phyloP scores from a whole-genome alignment of 2,888 invertebrate genomes.

The Auanema sp. region DNA sequence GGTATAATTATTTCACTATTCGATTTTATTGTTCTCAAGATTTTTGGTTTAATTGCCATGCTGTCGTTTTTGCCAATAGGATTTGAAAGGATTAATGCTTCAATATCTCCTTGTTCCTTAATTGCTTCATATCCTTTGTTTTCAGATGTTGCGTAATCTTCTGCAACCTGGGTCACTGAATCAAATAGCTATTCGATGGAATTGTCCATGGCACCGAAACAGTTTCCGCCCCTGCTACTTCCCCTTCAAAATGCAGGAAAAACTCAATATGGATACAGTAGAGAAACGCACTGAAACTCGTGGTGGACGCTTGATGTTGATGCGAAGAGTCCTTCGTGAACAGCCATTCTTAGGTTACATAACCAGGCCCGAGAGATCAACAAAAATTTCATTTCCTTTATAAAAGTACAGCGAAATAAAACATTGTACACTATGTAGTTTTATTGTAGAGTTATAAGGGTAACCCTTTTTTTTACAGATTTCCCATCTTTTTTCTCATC shows the following conservation, averaged over 20 bases:
- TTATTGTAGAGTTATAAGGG: no score
- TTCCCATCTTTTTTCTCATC: no score
- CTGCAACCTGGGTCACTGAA: constrained; percentile 20
- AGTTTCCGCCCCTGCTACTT: constrained; percentile 57
- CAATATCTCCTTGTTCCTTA: no score
- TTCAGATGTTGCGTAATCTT: constrained; percentile 18
- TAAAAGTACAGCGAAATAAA: constrained; percentile 16
- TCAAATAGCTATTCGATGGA: constrained; percentile 47
- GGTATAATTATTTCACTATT: no score
- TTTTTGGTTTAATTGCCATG: constrained; percentile 1
- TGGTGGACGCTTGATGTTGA: constrained; percentile 55
- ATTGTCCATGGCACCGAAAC: constrained; percentile 60
- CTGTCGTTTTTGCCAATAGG: no score
- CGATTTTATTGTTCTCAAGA: not conserved
- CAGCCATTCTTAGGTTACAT: constrained; percentile 56
- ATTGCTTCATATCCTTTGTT: constrained; percentile 1
- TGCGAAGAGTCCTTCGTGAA: constrained; percentile 55
- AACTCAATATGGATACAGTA: constrained; percentile 49
- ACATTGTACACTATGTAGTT: no score
- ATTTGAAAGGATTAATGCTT: no score
- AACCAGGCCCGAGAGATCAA: constrained; percentile 39
- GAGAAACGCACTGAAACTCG: constrained; percentile 47
- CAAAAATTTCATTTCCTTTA: constrained; percentile 44
- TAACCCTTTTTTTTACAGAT: no score
- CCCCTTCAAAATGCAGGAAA: constrained; percentile 55